Percentiles rank a stretch among this genome's conserved stretches.
Conservation (phyloP, 2,888 invertebrate species). For the Drosophila melanosoma region DNA sequence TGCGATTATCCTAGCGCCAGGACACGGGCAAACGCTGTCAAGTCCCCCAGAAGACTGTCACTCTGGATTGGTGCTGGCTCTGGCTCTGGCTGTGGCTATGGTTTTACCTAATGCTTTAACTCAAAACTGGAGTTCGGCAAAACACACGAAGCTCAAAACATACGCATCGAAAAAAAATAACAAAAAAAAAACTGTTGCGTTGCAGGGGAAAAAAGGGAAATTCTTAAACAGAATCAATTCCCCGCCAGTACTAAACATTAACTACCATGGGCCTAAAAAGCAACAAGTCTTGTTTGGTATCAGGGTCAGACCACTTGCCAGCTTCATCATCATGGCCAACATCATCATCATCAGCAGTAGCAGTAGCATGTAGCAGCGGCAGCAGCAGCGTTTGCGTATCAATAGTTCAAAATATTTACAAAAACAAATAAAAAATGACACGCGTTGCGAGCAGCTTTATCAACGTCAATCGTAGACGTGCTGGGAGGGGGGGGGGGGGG, state of each 20-base stretch:
- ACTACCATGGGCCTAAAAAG: conserved; percentile 50
- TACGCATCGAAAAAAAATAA: not conserved
- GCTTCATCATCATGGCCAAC: conserved; percentile 5
- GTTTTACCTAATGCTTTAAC: conserved; percentile 37
- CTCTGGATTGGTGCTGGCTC: conserved; percentile 23
- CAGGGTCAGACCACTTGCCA: conserved; percentile 60
- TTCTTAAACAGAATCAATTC: conserved; percentile 41
- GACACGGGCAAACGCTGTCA: conserved; percentile 70
- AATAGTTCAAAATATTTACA: conserved; percentile 76
- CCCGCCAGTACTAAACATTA: conserved; percentile 43
- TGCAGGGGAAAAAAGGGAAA: conserved; percentile 51
- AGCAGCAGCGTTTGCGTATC: conserved; percentile 49
- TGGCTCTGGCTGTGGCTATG: conserved; percentile 20
- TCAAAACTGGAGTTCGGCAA: conserved; percentile 61
- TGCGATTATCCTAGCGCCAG: conserved; percentile 24
- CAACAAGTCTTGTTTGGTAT: conserved; percentile 76
- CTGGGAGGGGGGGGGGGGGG: not conserved
- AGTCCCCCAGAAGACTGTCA: conserved; percentile 74
- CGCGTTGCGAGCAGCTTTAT: conserved; percentile 60
- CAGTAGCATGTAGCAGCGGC: not conserved
- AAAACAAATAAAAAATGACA: conserved; percentile 22
- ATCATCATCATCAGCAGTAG: conserved; percentile 9
- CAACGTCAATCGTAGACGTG: conserved; percentile 59
- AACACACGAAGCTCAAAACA: conserved; percentile 60
- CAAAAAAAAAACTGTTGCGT: conserved; percentile 48